Evolutionary conservation across 1,140 invertebrate genomes (phyloP), one percentile per base, ranked within the genome.

Genomic region (Drosophila pectinifera): DNA sequence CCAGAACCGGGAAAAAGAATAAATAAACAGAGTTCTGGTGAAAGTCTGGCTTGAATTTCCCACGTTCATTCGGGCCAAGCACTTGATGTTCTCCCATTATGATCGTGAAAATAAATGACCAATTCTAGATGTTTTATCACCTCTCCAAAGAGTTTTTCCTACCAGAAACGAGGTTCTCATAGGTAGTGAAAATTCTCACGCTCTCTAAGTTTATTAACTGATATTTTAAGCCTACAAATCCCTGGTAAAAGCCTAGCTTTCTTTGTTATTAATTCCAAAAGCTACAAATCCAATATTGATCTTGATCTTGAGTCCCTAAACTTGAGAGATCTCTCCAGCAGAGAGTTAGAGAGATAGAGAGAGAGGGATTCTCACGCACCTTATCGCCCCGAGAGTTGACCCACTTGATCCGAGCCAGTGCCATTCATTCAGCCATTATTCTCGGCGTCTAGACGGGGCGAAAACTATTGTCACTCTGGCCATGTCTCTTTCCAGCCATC

Each of bases 401-500:
- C 64, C 67, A 69, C 31, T 70, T 56, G 64, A 46, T 39, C 64
- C 24, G 24, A 36, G 14, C 28, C 22, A 16, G 34, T 43, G 22
- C 4, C 24, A 53, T 38, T 54, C 28, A 53, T 18, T 59, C n/a
- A 16, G 11, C 7, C 26, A 34, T 59, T 54, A 54, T 55, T 3
- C 43, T 51, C 45, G 36, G 4, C 22, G 67, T 69, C 67, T 69
- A 70, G 67, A 70, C 65, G 31, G 46, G 58, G 22, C 63, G 38
- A 42, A 63, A 62, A 64, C 34, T 42, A 43, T 49, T 43, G 65
- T 16, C 62, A 36, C 45, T 46, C 22, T 16, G n/a, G 22, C 22
- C 4, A 4, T 22, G 22, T 22, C 42, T 62, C 18, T 36, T 42
- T 75, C 10, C 56, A 7, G 14, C 20, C 20, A n/a, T 28, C 28